Conservation (phyloP, 2,888 invertebrate species). For the Ophioninae sp. region DNA sequence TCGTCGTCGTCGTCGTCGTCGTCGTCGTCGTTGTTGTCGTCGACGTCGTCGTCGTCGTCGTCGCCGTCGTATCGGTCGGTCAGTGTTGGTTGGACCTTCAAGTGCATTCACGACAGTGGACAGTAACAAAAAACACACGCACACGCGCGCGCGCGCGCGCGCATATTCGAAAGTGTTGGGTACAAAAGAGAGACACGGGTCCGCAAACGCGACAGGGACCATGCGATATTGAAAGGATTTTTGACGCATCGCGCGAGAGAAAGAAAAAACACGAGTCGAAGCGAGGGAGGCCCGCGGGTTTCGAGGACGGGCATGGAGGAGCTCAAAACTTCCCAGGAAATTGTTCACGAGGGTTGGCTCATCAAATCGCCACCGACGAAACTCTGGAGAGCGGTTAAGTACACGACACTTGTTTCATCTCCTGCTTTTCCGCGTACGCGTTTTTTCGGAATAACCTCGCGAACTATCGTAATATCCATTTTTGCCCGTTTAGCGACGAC, state of each 20-base stretch:
- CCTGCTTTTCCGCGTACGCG: neutral
- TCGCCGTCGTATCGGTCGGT: constrained; percentile 43
- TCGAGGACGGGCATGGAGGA: constrained; percentile 73
- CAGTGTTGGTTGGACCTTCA: constrained; percentile 41
- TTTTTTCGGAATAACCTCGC: neutral
- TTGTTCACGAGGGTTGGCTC: constrained; percentile 95
- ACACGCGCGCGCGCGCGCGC: neutral
- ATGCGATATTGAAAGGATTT: constrained; percentile 56
- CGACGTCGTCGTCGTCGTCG: constrained; percentile 47
- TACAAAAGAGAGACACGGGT: constrained; percentile 12
- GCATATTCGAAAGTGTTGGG: neutral
- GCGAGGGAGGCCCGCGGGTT: constrained; percentile 22
- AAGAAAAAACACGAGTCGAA: constrained; percentile 29
- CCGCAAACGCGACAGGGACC: constrained; percentile 23
- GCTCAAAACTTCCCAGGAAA: constrained; percentile 84
- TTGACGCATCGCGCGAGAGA: constrained; percentile 42
- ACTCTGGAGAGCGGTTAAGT: constrained; percentile 96
- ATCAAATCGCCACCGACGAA: constrained; percentile 97
- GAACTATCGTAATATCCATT: neutral
- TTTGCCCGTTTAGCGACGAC: neutral
- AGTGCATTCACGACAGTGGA: constrained; percentile 43
- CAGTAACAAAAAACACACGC: constrained; percentile 17
- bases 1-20: no score
- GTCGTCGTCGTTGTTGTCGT: constrained; percentile 13
- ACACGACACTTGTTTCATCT: constrained; percentile 10